These are phyloP conservation scores for Kryptolebias marmoratus DNA, from an alignment of 2,113 vertebrate genomes.

Conservation along the genomic window DNA sequence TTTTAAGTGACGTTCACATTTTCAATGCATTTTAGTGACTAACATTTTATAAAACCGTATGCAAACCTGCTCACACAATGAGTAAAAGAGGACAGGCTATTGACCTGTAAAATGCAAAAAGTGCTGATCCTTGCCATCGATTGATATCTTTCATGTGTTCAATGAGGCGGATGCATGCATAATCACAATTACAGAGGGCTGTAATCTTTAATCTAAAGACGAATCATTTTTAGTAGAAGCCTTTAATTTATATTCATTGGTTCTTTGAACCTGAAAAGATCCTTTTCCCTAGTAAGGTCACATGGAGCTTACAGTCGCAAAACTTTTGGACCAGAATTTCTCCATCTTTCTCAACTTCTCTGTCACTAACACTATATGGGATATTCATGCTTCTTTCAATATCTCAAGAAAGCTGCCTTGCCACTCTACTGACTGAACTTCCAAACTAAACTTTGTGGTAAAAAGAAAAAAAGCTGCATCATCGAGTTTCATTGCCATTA, in stretches of 20 bases:
- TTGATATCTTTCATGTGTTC: constrained; percentile 69
- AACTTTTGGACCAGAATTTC: constrained; percentile 18
- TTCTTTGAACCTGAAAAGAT: constrained; percentile 64
- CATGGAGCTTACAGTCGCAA: constrained; percentile 17
- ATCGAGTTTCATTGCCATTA: constrained; percentile 47
- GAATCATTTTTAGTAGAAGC: constrained; percentile 67
- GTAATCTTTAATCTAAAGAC: constrained; percentile 71
- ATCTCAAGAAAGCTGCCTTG: constrained; percentile 24
- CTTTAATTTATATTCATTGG: constrained; percentile 76
- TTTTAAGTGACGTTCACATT: neutral
- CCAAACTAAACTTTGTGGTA: constrained; percentile 42
- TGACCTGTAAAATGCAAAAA: constrained; percentile 64
- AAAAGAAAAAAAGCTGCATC: constrained; percentile 45
- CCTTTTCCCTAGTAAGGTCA: constrained; percentile 55
- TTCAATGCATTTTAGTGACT: neutral
- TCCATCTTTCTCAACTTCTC: neutral
- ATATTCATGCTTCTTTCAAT: neutral
- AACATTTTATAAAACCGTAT: neutral
- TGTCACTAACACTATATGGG: too few relatives aligned
- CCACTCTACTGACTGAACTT: neutral
- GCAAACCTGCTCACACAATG: constrained; percentile 15
- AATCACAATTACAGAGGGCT: constrained; percentile 70
- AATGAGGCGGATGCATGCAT: constrained; percentile 68
- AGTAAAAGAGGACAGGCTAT: constrained; percentile 51
- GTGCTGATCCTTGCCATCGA: constrained; percentile 72